Evolutionary conservation across 2,113 vertebrate species (phyloP).

Genomic region (Murina feae): DNA sequence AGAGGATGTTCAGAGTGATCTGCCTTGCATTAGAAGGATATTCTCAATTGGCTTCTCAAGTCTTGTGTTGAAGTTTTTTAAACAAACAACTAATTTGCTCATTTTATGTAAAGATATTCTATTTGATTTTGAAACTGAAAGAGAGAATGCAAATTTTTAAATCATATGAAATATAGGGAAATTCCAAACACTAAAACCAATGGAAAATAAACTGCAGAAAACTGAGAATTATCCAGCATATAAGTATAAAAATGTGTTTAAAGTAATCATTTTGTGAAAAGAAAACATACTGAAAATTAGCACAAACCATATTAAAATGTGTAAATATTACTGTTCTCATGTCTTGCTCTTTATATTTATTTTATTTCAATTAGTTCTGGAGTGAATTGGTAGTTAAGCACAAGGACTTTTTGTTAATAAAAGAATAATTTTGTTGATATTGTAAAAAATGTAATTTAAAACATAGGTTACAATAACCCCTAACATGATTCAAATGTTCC

Average conservation of each 20-base stretch:
- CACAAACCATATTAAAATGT: slow-evolving; percentile 72
- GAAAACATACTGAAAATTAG: slow-evolving; percentile 52
- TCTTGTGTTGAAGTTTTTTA: slow-evolving; percentile 16
- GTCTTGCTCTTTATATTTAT: slow-evolving; percentile 76
- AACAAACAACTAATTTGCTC: slow-evolving; percentile 25
- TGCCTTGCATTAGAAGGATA: neutral
- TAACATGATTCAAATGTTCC: slow-evolving; percentile 39
- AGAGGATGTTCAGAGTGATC: neutral
- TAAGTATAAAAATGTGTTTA: slow-evolving; percentile 15
- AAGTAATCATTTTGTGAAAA: slow-evolving; percentile 35
- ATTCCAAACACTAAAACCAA: slow-evolving; percentile 14
- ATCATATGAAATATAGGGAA: neutral
- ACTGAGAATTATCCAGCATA: slow-evolving; percentile 14
- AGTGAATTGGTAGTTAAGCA: slow-evolving; percentile 53
- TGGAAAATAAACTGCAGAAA: slow-evolving; percentile 2
- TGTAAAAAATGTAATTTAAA: slow-evolving; percentile 56
- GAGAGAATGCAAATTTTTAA: slow-evolving; percentile 37
- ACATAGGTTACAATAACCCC: slow-evolving; percentile 7
- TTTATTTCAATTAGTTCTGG: slow-evolving; percentile 60
- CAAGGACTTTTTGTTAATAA: slow-evolving; percentile 23
- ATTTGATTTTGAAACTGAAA: slow-evolving; percentile 48
- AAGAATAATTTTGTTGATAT: slow-evolving; percentile 47
- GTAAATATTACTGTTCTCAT: slow-evolving; percentile 77
- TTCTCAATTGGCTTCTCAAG: neutral
- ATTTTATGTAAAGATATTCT: slow-evolving; percentile 28